Conservation (phyloP, 2,113 vertebrate species). For the Clinocottus analis region DNA sequence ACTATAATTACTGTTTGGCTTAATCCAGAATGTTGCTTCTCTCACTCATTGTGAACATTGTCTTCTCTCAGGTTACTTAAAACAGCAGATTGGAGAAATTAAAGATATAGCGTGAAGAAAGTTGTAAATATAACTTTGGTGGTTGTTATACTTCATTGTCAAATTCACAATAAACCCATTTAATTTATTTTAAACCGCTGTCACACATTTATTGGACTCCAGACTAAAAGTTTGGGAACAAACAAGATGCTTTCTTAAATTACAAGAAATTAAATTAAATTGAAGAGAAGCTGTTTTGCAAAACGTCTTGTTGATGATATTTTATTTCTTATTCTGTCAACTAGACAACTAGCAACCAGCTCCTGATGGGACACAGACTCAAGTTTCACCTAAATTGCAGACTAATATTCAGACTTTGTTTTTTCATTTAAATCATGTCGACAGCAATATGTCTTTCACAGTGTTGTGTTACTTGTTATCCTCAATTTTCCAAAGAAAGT, state of each 20-base stretch:
- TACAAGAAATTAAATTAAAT: background rate
- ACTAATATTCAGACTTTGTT: background rate
- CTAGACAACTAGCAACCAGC: background rate
- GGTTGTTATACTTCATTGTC: background rate
- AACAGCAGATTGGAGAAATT: background rate
- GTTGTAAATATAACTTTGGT: background rate
- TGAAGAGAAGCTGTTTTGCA: background rate
- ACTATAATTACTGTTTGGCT: slow-evolving; percentile 54
- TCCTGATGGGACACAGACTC: background rate
- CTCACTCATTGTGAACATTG: slow-evolving; percentile 1
- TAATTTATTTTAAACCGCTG: background rate
- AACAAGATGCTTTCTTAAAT: background rate
- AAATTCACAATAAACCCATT: background rate
- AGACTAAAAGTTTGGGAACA: background rate
- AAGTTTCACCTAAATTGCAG: background rate
- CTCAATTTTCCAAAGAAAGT: background rate
- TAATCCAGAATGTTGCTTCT: slow-evolving; percentile 26
- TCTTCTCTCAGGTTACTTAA: slow-evolving; percentile 6
- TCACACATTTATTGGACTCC: background rate
- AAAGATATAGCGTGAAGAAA: background rate
- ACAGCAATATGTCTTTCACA: background rate
- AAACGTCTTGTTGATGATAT: background rate
- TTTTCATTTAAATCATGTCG: background rate
- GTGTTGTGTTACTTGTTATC: background rate
- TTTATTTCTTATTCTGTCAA: background rate